Evolutionary conservation across 2,113 vertebrate species (phyloP), one percentile per base, ranked within the genome.

Genomic region (Salvelinus namaycush): DNA sequence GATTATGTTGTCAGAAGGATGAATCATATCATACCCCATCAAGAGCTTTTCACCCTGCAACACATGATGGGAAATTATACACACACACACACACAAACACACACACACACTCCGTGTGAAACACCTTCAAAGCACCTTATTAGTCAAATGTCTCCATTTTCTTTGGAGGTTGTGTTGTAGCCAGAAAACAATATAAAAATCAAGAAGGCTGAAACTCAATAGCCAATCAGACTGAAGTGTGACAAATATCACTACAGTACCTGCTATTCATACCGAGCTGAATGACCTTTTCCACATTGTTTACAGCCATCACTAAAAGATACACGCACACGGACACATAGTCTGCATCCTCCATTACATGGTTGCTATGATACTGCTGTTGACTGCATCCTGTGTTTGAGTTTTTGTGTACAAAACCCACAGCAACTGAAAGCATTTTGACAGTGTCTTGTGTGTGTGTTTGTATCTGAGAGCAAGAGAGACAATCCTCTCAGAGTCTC

Each of bases 281-380:
- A 90, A 81, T 76, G 65, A 87, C 85, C 83, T 90, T 85, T 88
- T 85, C 82, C 73, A 39, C 76, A 0, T n/a, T 20, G 48, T 79
- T 83, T 80, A 24, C 77, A 82, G 68, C 83, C 81, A 79, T 82
- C 87, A 85, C 80, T 87, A 87, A 86, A 67, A 62, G 6, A 79
- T 76, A 4, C 87, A 67, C 71, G 83, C 84, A 87, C 70, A 85
- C 79, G 14, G 11, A 51, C 49, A 51, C 49, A 51, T 14, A 54
- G 51, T 18, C 5, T 68, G 72, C 64, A 24, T 16, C 64, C 13
- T 75, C 68, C 84, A 65, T 44, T 74, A 77, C 78, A 88, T 84
- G 85, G 88, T 85, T 82, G 87, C 83, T 62, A 79, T 72, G 70
- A n/a, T 34, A 72, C 59, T 34, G 5, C 34, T 7, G 34, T 66